These are phyloP conservation scores for Leuciscus idus DNA, from an alignment of 2,113 vertebrate species.

Conservation along the genomic window DNA sequence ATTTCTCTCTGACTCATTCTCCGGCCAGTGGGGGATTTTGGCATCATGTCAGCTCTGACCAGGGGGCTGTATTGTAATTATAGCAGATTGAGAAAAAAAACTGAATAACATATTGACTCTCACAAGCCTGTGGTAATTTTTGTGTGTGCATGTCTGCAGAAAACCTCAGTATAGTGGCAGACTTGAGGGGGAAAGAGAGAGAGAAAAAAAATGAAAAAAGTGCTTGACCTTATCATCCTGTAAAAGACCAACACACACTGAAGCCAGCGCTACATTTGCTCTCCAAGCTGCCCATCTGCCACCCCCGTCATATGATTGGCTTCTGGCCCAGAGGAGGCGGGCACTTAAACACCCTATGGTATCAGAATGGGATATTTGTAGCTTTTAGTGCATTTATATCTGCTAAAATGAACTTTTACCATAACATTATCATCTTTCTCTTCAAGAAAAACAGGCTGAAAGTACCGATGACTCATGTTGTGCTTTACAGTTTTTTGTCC, in stretches of 20 bases:
- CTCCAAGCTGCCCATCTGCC: slow-evolving; percentile 44
- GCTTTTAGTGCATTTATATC: background rate
- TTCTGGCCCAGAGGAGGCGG: slow-evolving; percentile 39
- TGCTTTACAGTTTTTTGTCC: background rate
- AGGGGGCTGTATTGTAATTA: slow-evolving; percentile 74
- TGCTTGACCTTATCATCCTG: slow-evolving; percentile 40
- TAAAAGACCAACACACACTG: slow-evolving; percentile 29
- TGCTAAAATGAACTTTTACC: background rate
- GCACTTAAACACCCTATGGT: slow-evolving; percentile 41
- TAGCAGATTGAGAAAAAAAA: slow-evolving; percentile 73
- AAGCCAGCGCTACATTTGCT: slow-evolving; percentile 47
- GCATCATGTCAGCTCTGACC: slow-evolving; percentile 67
- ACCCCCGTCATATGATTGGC: slow-evolving; percentile 30
- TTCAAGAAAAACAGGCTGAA: too few species aligned
- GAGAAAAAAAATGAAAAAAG: background rate
- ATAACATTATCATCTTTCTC: background rate
- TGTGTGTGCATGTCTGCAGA: slow-evolving; percentile 59
- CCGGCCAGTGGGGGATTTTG: slow-evolving; percentile 69
- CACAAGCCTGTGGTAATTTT: slow-evolving; percentile 57
- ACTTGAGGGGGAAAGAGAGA: slow-evolving; percentile 26
- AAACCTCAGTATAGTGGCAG: slow-evolving; percentile 56
- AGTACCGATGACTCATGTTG: too few species aligned
- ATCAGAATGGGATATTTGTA: background rate
- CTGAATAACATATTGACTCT: slow-evolving; percentile 71
- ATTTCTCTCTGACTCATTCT: slow-evolving; percentile 81